phyloP scores from a whole-genome alignment of 2,797 vertebrate genomes.

The Takifugu ocellatus region DNA sequence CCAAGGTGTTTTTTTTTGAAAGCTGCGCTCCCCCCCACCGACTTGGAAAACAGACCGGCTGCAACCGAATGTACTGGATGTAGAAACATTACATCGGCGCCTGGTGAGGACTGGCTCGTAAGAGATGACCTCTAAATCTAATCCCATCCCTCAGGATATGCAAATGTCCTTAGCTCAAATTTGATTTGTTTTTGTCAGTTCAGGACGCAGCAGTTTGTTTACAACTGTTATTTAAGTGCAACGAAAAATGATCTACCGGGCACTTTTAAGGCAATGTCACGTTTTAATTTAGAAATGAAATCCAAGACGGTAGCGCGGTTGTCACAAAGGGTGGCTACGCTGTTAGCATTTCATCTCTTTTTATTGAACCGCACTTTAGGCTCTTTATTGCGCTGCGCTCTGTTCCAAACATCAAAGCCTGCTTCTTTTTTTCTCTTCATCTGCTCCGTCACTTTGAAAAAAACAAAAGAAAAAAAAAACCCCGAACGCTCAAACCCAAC shows the following conservation, averaged over 20 bases:
- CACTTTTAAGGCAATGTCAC: no score
- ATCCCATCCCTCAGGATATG: constrained; percentile 75
- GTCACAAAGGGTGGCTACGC: neutral
- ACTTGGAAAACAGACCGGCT: constrained; percentile 54
- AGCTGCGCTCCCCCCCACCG: constrained; percentile 45
- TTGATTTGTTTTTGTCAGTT: constrained; percentile 74
- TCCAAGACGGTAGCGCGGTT: neutral
- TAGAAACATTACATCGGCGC: constrained; percentile 62
- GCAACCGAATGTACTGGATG: constrained; percentile 67
- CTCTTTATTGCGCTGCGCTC: constrained; percentile 50
- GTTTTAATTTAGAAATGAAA: no score
- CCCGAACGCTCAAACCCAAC: constrained; percentile 46
- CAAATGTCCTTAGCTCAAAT: constrained; percentile 76
- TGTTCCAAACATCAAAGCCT: constrained; percentile 65
- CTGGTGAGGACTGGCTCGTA: constrained; percentile 66
- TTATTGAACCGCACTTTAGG: constrained; percentile 2
- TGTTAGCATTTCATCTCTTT: no score
- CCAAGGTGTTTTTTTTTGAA: constrained; percentile 69
- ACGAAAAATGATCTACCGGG: neutral
- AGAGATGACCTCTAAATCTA: constrained; percentile 78
- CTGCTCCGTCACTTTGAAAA: constrained; percentile 58
- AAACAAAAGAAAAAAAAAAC: constrained; percentile 51
- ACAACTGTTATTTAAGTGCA: constrained; percentile 34
- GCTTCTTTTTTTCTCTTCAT: constrained; percentile 52
- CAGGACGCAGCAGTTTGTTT: constrained; percentile 61